Evolutionary conservation across 1,140 invertebrate genomes (phyloP).

Genomic region (Calephelis virginiensis): DNA sequence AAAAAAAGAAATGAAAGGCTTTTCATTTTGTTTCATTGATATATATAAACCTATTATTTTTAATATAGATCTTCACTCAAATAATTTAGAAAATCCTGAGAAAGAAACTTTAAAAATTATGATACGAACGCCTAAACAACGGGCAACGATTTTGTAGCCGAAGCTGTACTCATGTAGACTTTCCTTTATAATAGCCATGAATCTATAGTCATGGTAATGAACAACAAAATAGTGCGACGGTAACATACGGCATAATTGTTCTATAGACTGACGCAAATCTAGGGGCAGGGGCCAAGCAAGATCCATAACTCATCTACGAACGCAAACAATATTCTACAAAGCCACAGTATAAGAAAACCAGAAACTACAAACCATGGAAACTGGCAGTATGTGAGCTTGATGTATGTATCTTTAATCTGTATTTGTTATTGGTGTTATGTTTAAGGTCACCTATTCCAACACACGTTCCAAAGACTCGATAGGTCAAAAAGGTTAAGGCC

Average conservation of each 20-base stretch:
- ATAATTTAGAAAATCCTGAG: no score
- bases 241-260: constrained; percentile 63
- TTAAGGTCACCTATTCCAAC: constrained; percentile 38
- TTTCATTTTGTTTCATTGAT: no score
- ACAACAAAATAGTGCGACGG: constrained; percentile 44
- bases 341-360: constrained; percentile 23
- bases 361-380: constrained; percentile 13
- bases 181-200: constrained; percentile 33
- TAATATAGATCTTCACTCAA: no score
- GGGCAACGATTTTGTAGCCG: no score
- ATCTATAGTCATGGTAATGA: constrained; percentile 48
- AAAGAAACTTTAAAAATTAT: no score
- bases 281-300: constrained; percentile 55
- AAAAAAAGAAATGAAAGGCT: no score
- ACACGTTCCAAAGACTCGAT: constrained; percentile 46
- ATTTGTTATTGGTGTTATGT: constrained; percentile 23
- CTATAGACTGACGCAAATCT: constrained; percentile 60
- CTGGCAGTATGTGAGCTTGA: constrained; percentile 12
- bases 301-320: constrained; percentile 55
- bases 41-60: no score
- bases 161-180: constrained; percentile 23
- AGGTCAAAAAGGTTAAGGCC: constrained; percentile 40
- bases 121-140: no score
- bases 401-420: constrained; percentile 19
- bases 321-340: constrained; percentile 35